These are phyloP conservation scores for Paelopatides confundens DNA, from an alignment of 53 echinoderm and acorn worm genomes.

Conservation along the genomic window DNA sequence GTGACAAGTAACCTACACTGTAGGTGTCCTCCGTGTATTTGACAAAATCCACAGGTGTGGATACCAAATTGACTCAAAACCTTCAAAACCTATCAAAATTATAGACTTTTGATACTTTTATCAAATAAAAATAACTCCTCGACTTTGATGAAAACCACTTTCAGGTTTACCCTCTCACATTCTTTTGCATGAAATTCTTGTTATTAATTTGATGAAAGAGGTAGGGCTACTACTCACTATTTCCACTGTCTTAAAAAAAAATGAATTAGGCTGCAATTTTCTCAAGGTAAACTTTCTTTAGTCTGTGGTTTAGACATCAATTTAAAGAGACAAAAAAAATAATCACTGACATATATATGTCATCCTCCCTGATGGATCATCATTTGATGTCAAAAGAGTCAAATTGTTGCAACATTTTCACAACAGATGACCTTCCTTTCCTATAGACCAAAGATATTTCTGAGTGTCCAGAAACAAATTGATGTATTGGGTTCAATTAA, in stretches of 20 bases:
- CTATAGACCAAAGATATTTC: no score
- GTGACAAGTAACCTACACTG: neutral
- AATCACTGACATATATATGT: no score
- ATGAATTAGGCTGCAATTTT: no score
- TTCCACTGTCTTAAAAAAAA: neutral
- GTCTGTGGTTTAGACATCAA: no score
- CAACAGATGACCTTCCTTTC: no score
- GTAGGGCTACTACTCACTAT: neutral
- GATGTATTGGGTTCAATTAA: no score
- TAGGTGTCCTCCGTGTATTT: neutral
- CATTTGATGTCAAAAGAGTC: no score
- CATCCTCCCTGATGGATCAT: no score
- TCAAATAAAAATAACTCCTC: neutral
- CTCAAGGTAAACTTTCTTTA: no score
- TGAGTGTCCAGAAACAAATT: no score
- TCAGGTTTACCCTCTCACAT: neutral
- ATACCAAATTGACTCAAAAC: neutral
- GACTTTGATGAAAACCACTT: neutral
- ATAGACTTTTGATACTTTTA: neutral
- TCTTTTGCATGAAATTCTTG: neutral
- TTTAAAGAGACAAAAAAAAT: no score
- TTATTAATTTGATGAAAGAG: neutral
- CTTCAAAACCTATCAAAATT: conserved; percentile 8
- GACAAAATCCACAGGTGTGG: neutral
- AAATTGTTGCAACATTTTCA: no score